A percentile compares a stretch with the other conserved stretches of the same genome.
Evolutionary conservation across 2,888 invertebrate genomes (phyloP).

Genomic region (Polia nebulosa): DNA sequence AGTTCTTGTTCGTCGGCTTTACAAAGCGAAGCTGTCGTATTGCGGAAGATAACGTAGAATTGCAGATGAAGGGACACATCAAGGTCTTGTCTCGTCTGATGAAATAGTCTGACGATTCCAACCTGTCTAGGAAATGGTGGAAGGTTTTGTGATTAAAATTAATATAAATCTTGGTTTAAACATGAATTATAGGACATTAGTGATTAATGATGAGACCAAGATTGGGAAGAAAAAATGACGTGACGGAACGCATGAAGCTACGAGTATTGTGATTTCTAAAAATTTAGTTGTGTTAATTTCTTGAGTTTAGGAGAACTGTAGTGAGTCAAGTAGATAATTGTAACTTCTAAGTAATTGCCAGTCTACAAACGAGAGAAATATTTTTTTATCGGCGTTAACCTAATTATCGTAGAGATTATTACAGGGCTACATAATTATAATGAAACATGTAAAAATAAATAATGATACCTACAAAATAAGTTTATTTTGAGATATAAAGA

Average conservation of each 20-base stretch:
- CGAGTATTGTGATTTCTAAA: slow-evolving; percentile 1
- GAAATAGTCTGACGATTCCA: slow-evolving; percentile 8
- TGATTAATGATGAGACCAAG: not conserved
- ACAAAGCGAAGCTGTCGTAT: slow-evolving; percentile 42
- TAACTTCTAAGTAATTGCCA: slow-evolving; percentile 17
- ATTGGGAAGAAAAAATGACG: not conserved
- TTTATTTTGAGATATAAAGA: no score
- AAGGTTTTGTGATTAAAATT: slow-evolving; percentile 11
- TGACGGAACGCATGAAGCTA: not conserved
- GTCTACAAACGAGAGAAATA: not conserved
- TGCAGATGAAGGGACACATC: slow-evolving; percentile 18
- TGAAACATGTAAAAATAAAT: not conserved
- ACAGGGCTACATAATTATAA: not conserved
- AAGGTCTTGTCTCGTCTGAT: slow-evolving; percentile 34
- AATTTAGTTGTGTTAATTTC: slow-evolving; percentile 30
- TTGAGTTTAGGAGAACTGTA: not conserved
- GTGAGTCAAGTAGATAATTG: slow-evolving; percentile 1
- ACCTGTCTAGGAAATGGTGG: slow-evolving; percentile 15
- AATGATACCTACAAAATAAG: no score
- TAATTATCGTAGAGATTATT: slow-evolving; percentile 1
- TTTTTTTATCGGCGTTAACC: slow-evolving; percentile 25
- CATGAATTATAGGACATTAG: not conserved
- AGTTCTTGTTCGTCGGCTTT: slow-evolving; percentile 36
- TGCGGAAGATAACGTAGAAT: slow-evolving; percentile 51
- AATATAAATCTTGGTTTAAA: not conserved